Evolutionary conservation across 1,140 invertebrate genomes (phyloP), one percentile per base, ranked within the genome.

Genomic region (Scaptomyza montana): DNA sequence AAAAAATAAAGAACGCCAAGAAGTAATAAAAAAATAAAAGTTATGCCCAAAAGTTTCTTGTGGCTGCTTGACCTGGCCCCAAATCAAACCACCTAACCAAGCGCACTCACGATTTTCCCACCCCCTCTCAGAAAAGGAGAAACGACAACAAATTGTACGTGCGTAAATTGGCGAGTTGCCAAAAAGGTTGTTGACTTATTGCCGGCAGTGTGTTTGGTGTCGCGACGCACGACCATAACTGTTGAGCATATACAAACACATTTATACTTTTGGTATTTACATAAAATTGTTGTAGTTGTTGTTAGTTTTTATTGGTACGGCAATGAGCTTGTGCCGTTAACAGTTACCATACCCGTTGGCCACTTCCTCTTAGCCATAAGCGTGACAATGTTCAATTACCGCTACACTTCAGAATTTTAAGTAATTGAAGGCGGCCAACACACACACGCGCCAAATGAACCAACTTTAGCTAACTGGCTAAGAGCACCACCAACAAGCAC

Each of bases 311-410:
- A 16, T 67, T 67, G 47, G 55, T 12, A 5, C 4, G n/a, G 13
- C 60, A 12, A n/a, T 43, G n/a, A 43, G 39, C 49, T 78, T 75
- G 74, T 86, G 71, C 82, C 81, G 82, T 80, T 86, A 75, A 62
- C 49, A 67, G 79, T 56, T 56, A 12, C 25, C 63, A 39, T 45
- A 55, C 63, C 53, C 63, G 63, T 66, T 66, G 47, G 39, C 80
- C 71, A 70, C 82, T 85, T 87, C 81, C 84, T 82, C 76, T 57
- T 57, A 57, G 64, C 39, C 33, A 36, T 43, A 62, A 84, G 82
- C 82, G 82, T 87, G 82, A 87, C 82, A 89, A 79, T 79, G 84
- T 87, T 89, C 82, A 87, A 87, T 87, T 87, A 86, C 68, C 77
- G 60, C 76, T 63, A 62, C 82, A 86, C 77, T 87, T 87, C 75